phyloP scores from a whole-genome alignment of 2,113 vertebrate genomes.

The Procavia capensis region DNA sequence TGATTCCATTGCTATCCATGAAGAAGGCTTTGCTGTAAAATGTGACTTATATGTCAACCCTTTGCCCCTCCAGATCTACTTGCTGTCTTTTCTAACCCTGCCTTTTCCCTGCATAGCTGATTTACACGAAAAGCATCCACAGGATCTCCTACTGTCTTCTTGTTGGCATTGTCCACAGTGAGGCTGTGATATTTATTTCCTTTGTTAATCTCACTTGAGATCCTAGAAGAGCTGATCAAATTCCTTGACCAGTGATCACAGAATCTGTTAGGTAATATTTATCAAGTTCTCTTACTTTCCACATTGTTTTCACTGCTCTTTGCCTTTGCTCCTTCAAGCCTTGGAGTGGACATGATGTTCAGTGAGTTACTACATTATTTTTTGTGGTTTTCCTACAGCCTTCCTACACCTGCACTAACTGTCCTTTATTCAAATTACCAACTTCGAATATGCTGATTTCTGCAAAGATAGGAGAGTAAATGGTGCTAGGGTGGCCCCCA shows the following conservation, averaged over 20 bases:
- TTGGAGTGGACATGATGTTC: rapidly evolving
- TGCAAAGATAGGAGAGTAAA: not conserved
- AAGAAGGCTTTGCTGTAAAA: not conserved
- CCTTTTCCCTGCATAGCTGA: not conserved
- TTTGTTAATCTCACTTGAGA: not conserved
- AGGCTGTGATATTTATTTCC: not conserved
- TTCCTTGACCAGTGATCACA: not conserved
- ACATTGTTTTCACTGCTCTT: not conserved
- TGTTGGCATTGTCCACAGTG: not conserved
- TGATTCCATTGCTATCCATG: not conserved
- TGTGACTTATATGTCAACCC: not conserved
- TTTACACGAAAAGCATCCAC: not conserved
- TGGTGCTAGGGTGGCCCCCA: not conserved
- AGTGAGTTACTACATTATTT: not conserved
- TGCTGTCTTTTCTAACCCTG: not conserved
- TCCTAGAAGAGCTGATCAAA: not conserved
- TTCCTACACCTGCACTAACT: not conserved
- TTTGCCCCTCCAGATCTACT: not conserved
- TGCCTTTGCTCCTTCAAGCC: not conserved
- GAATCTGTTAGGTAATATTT: not conserved
- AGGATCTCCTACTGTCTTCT: not conserved
- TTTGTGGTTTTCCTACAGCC: rapidly evolving
- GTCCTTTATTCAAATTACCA: not conserved
- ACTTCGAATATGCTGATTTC: not conserved
- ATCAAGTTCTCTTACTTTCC: not conserved